Percentiles rank a stretch among this genome's conserved stretches.
Evolutionary conservation across 1,140 invertebrate genomes (phyloP).

Genomic region (Philotrypesis tridentata): DNA sequence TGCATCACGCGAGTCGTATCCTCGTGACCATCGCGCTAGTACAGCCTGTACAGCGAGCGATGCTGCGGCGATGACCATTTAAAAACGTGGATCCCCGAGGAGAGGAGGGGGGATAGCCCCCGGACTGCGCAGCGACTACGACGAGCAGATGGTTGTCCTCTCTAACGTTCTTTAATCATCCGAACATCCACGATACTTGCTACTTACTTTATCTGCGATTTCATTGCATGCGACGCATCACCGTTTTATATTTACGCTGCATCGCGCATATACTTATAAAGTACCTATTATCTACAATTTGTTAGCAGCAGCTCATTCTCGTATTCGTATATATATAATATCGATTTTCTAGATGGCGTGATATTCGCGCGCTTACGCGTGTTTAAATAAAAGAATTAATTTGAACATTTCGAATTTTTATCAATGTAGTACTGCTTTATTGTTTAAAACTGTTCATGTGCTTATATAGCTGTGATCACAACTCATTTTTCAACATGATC

Average conservation of each 20-base stretch:
- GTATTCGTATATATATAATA: too few species aligned
- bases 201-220: too few species aligned
- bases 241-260: too few species aligned
- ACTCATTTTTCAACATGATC: neutral
- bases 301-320: conserved; percentile 12
- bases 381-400: neutral
- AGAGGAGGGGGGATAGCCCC: neutral
- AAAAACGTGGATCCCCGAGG: neutral
- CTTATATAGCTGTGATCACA: neutral
- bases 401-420: neutral
- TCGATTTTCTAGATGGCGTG: conserved; percentile 39
- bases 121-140: too few species aligned
- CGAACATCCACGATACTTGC: too few species aligned
- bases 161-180: too few species aligned
- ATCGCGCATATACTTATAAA: too few species aligned
- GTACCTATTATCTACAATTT: neutral
- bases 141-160: too few species aligned
- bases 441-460: neutral
- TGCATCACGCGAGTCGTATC: conserved; percentile 40
- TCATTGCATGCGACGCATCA: too few species aligned
- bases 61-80: conserved; percentile 35
- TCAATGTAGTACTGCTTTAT: neutral
- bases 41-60: neutral
- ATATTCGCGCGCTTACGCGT: neutral
- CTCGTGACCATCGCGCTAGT: conserved; percentile 40